These are phyloP conservation scores for Dimorphilus gyrociliatus DNA, from an alignment of 2,888 invertebrate species.

Conservation along the genomic window DNA sequence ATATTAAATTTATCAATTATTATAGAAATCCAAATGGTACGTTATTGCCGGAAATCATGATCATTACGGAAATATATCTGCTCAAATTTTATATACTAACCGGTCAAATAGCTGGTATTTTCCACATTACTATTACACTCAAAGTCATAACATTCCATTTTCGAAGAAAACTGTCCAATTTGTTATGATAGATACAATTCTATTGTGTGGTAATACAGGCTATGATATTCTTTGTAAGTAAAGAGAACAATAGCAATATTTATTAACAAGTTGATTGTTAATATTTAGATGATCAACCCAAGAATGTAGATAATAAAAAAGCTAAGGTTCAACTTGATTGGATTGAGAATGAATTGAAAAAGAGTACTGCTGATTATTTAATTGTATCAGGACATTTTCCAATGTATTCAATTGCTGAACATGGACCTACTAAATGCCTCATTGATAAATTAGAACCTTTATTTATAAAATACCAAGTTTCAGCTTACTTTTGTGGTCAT, in stretches of 20 bases:
- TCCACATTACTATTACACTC: constrained; percentile 38
- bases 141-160: constrained; percentile 23
- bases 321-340: constrained; percentile 36
- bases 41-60: constrained; percentile 43
- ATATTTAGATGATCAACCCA: constrained; percentile 19
- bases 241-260: too few relatives aligned
- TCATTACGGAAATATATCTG: constrained; percentile 40
- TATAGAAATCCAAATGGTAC: too few relatives aligned
- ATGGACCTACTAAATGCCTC: constrained; percentile 40
- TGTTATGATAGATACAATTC: constrained; percentile 41
- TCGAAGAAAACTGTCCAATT: constrained; percentile 28
- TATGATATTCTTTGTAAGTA: constrained; percentile 15
- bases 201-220: constrained; percentile 38
- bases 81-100: constrained; percentile 38
- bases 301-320: constrained; percentile 14
- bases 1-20: too few relatives aligned
- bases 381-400: constrained; percentile 41
- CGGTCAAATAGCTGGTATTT: constrained; percentile 34
- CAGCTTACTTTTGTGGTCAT: constrained; percentile 40
- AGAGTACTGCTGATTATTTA: constrained; percentile 37
- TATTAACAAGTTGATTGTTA: too few relatives aligned
- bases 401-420: constrained; percentile 39
- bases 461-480: constrained; percentile 36
- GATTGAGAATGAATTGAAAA: constrained; percentile 28
- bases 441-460: constrained; percentile 34